Evolutionary conservation across 37 sponge, comb jelly and placozoan genomes (phyloP).

Genomic region (Mnemiopsis leidyi): DNA sequence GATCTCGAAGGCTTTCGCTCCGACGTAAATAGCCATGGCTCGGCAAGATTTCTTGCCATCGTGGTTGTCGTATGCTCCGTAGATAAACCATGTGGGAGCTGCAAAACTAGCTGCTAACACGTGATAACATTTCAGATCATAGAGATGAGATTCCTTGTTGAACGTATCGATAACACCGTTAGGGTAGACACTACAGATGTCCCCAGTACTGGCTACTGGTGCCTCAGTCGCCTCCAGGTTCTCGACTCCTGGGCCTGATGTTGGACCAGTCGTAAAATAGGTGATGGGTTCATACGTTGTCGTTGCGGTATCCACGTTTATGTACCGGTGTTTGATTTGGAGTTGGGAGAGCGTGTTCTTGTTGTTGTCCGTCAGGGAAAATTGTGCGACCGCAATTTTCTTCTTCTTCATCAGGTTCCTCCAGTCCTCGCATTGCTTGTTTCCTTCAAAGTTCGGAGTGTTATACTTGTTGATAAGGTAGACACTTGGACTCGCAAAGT

Average conservation of each 20-base stretch:
- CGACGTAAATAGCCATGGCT: background rate
- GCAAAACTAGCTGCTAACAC: slow-evolving; percentile 7
- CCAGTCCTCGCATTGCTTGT: background rate
- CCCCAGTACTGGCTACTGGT: background rate
- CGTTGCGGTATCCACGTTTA: background rate
- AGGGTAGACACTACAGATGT: background rate
- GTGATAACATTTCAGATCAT: slow-evolving; percentile 9
- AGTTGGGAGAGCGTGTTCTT: background rate
- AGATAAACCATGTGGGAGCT: background rate
- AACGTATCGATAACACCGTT: background rate
- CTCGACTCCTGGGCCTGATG: background rate
- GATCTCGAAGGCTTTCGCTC: slow-evolving; percentile 5
- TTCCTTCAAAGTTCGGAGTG: background rate
- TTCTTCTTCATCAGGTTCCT: background rate
- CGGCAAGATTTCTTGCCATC: background rate
- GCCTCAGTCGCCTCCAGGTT: background rate
- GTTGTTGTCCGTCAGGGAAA: background rate
- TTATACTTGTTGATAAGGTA: background rate
- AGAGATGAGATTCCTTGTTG: background rate
- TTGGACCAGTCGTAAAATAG: background rate
- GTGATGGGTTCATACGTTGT: background rate
- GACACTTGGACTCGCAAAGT: background rate
- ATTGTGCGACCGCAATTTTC: background rate
- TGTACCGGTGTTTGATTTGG: background rate
- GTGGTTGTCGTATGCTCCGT: background rate